Percentiles rank a stretch among this genome's conserved stretches.
These are phyloP conservation scores for Heteromurus nitidus DNA, from an alignment of 2,888 invertebrate species.

Conservation along the genomic window DNA sequence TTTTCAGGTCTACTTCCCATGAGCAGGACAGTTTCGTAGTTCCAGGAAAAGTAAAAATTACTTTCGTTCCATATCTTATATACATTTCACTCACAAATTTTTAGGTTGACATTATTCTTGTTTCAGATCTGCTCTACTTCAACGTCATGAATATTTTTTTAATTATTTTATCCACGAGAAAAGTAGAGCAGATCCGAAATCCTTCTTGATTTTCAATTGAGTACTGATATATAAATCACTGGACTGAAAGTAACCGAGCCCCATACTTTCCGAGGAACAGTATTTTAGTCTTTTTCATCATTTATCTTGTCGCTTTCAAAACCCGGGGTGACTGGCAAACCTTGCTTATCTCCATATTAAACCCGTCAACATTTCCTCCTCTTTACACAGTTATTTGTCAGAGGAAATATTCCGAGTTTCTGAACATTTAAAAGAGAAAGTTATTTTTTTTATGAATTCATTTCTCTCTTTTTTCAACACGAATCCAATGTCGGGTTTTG, in stretches of 20 bases:
- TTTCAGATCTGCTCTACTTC: background rate
- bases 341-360: background rate
- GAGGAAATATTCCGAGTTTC: no score
- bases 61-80: slow-evolving; percentile 48
- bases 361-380: background rate
- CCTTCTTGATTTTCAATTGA: background rate
- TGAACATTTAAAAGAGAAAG: background rate
- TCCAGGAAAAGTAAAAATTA: slow-evolving; percentile 54
- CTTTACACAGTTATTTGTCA: no score
- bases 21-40: background rate
- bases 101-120: background rate
- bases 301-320: background rate
- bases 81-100: background rate
- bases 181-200: background rate
- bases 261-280: slow-evolving; percentile 56
- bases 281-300: background rate
- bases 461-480: background rate
- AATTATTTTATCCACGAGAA: background rate
- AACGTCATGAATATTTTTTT: background rate
- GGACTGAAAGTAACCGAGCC: slow-evolving; percentile 71
- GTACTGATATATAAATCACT: background rate
- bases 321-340: slow-evolving; percentile 22
- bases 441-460: background rate
- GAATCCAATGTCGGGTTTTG: slow-evolving; percentile 4
- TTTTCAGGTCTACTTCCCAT: background rate